These are phyloP conservation scores for Thamnophis sirtalis DNA, from an alignment of 2,113 vertebrate species.

Conservation along the genomic window DNA sequence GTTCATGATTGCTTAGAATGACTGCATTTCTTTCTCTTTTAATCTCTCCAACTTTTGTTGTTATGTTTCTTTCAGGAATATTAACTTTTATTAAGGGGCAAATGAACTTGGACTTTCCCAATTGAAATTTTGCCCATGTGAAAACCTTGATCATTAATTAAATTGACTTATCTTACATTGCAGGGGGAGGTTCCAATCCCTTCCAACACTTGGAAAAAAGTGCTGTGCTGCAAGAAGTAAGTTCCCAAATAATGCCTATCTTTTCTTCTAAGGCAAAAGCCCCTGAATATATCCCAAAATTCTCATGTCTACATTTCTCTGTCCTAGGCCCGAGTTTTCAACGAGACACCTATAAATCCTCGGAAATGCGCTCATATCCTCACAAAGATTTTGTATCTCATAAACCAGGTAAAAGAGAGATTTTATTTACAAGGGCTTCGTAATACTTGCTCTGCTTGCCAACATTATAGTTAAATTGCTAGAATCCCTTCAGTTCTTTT, in stretches of 20 bases:
- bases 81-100: not conserved
- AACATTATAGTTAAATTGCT: not conserved
- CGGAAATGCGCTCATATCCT: slow-evolving; percentile 96
- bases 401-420: slow-evolving; percentile 88
- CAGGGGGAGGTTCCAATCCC: slow-evolving; percentile 76
- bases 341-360: slow-evolving; percentile 85
- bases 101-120: slow-evolving; percentile 32
- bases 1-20: not conserved
- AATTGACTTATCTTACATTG: slow-evolving; percentile 10
- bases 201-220: slow-evolving; percentile 82
- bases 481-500: not conserved
- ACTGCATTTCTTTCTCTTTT: slow-evolving; percentile 15
- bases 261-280: not conserved
- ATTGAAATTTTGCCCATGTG: not conserved
- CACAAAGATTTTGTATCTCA: slow-evolving; percentile 96
- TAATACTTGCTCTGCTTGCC: not conserved
- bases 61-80: slow-evolving; percentile 17
- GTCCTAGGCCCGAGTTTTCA: slow-evolving; percentile 77
- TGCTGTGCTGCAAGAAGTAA: slow-evolving; percentile 79
- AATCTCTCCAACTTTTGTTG: slow-evolving; percentile 29
- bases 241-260: not conserved
- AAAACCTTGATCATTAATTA: not conserved
- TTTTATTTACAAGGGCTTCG: not conserved
- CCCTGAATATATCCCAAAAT: not conserved
- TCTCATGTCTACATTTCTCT: slow-evolving; percentile 25